Percentiles rank a stretch among this genome's conserved stretches.
These are phyloP conservation scores for Hippopotamyrus pictus DNA, from an alignment of 2,797 vertebrate species.

Conservation along the genomic window DNA sequence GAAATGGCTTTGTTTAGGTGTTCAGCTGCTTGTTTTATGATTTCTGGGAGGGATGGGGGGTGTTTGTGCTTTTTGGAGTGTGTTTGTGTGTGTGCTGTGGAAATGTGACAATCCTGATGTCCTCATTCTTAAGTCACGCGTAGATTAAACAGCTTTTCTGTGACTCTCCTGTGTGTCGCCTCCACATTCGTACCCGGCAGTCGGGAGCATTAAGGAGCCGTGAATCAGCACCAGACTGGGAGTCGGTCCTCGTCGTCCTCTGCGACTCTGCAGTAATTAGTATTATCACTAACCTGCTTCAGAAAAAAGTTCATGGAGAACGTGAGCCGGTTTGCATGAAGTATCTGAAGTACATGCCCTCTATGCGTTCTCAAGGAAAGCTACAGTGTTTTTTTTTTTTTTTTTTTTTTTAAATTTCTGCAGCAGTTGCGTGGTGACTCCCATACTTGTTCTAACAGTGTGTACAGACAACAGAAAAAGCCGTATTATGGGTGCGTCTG, in stretches of 20 bases:
- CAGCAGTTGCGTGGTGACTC: constrained; percentile 9
- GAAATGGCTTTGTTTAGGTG: constrained; percentile 65
- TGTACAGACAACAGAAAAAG: constrained; percentile 63
- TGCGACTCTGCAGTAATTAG: neutral
- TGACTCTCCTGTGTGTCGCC: constrained; percentile 30
- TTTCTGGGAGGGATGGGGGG: constrained; percentile 38
- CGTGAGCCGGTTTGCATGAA: neutral
- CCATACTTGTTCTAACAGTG: constrained; percentile 33
- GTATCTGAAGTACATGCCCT: constrained; percentile 2
- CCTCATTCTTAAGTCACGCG: constrained; percentile 67
- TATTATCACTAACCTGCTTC: neutral
- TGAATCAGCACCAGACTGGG: neutral
- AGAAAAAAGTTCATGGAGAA: neutral
- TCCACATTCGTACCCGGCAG: neutral
- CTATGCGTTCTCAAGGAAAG: constrained; percentile 25
- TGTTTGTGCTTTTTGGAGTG: constrained; percentile 59
- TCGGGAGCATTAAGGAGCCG: too few species aligned
- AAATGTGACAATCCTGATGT: constrained; percentile 74
- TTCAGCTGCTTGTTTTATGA: constrained; percentile 56
- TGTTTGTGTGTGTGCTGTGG: constrained; percentile 66
- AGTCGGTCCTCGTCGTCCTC: neutral
- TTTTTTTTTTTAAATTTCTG: neutral
- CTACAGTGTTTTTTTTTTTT: constrained; percentile 8
- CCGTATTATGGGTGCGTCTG: constrained; percentile 50
- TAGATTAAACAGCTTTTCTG: constrained; percentile 71